phyloP scores from a whole-genome alignment of 1,140 invertebrate genomes.

The Popillia japonica region DNA sequence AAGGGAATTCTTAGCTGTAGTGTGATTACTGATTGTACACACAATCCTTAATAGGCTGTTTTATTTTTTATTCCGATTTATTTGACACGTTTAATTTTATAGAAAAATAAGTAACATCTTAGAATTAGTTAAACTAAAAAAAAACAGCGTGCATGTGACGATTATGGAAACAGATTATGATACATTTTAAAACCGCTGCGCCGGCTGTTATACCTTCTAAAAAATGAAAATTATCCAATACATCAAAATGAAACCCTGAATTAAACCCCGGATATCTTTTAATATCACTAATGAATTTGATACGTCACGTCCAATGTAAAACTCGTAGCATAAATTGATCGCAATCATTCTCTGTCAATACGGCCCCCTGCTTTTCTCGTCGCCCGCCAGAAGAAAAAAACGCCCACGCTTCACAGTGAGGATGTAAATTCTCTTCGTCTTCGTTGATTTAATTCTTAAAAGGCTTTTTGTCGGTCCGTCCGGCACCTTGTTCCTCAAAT shows the following conservation, averaged over 20 bases:
- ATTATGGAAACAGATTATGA: not conserved
- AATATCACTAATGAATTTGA: slow-evolving; percentile 10
- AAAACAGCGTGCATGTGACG: not conserved
- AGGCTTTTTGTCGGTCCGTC: not conserved
- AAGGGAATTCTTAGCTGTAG: no score
- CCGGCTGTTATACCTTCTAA: not conserved
- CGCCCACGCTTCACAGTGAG: not conserved
- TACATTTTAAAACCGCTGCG: not conserved
- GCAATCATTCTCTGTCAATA: slow-evolving; percentile 18
- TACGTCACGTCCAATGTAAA: slow-evolving; percentile 14
- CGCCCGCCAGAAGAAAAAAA: not conserved
- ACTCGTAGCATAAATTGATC: slow-evolving; percentile 10
- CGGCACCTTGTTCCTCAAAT: not conserved
- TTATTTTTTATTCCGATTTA: no score
- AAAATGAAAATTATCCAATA: slow-evolving; percentile 3
- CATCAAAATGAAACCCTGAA: not conserved
- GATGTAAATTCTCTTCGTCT: slow-evolving; percentile 8
- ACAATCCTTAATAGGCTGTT: no score
- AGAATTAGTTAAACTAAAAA: no score
- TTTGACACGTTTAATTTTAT: no score
- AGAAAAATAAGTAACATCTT: no score
- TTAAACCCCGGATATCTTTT: slow-evolving; percentile 14
- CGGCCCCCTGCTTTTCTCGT: not conserved
- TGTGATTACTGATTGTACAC: no score
- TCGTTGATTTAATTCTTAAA: slow-evolving; percentile 16